Conservation (phyloP, 2,888 invertebrate genomes). For the Tachystola acroxantha region DNA sequence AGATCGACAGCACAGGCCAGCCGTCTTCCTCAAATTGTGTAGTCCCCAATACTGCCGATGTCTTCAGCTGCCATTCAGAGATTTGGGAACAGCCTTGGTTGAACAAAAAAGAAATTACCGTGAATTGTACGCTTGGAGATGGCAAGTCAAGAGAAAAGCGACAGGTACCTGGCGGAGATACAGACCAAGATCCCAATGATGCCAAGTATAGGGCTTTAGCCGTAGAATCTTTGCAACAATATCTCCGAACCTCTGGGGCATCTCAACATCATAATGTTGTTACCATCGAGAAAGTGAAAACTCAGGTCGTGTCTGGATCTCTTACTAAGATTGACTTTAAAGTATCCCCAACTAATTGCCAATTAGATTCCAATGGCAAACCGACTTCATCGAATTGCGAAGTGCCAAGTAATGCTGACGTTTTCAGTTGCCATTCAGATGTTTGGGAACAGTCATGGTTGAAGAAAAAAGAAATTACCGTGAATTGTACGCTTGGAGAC, state of each 20-base stretch:
- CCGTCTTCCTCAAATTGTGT: not conserved
- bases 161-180: not conserved
- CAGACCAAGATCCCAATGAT: conserved; percentile 14
- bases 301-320: conserved; percentile 21
- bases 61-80: not conserved
- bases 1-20: not conserved
- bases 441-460: conserved; percentile 20
- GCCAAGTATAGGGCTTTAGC: conserved; percentile 19
- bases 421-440: conserved; percentile 15
- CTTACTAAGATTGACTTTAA: conserved; percentile 19
- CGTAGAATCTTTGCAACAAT: conserved; percentile 25
- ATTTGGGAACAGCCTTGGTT: conserved; percentile 11
- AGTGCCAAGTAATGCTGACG: conserved; percentile 1
- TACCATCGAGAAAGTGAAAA: conserved; percentile 15
- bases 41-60: not conserved
- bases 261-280: conserved; percentile 12
- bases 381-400: not conserved
- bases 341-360: conserved; percentile 7
- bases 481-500: conserved; percentile 33
- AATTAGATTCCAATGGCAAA: not conserved
- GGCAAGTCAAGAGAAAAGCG: conserved; percentile 16
- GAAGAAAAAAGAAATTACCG: conserved; percentile 36
- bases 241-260: conserved; percentile 12
- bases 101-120: conserved; percentile 7
- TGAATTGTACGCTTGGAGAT: conserved; percentile 8